Conservation (phyloP, 2,888 invertebrate genomes). For the Trachelus tabidus region DNA sequence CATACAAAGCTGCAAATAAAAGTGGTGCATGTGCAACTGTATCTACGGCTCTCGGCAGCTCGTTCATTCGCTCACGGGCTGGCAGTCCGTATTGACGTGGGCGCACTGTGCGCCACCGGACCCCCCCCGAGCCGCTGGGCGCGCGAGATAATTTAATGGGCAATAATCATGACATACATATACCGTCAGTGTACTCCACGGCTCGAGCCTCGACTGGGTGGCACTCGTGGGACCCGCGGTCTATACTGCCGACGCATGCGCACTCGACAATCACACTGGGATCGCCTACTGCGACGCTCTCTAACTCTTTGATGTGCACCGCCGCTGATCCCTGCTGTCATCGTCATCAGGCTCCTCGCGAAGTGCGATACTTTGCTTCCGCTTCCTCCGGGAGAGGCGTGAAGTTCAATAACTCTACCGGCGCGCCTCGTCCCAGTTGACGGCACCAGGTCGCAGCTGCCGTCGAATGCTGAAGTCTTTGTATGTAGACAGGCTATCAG, state of each 20-base stretch:
- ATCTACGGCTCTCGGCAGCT: too few species aligned
- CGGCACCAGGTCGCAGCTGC: background rate
- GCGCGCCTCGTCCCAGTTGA: too few species aligned
- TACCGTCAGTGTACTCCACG: conserved; percentile 18
- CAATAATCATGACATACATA: conserved; percentile 13
- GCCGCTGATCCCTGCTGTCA: too few species aligned
- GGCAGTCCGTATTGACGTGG: background rate
- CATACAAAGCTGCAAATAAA: too few species aligned
- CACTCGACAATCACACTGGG: background rate
- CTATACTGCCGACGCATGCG: conserved; percentile 29
- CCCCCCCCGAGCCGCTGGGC: background rate
- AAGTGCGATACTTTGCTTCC: too few species aligned
- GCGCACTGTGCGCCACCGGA: background rate
- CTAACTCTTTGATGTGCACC: too few species aligned
- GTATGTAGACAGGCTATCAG: background rate
- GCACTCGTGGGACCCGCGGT: conserved; percentile 20
- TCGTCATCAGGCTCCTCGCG: too few species aligned
- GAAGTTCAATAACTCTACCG: too few species aligned
- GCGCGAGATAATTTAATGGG: conserved; percentile 41
- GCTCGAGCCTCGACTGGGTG: conserved; percentile 23
- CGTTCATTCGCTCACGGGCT: too few species aligned
- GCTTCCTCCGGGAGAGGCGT: too few species aligned
- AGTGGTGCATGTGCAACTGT: too few species aligned
- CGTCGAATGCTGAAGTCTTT: background rate
- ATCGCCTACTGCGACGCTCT: too few species aligned